Conservation (phyloP, 2,888 invertebrate species). For the Acronicta leporina region DNA sequence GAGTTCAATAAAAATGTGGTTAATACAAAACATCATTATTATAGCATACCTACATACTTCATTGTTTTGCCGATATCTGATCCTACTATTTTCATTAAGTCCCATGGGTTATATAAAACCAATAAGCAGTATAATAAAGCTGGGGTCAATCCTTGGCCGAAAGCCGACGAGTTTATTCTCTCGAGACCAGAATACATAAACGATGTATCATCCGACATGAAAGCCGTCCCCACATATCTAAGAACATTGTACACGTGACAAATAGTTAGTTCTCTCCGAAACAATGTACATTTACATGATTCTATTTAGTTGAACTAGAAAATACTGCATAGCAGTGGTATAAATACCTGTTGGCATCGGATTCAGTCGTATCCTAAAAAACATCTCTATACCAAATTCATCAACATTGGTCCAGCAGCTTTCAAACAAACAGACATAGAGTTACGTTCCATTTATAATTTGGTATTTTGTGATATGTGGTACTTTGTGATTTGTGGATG, state of each 20-base stretch:
- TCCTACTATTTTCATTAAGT: conserved; percentile 65
- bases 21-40: conserved; percentile 38
- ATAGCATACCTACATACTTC: conserved; percentile 42
- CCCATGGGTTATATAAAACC: conserved; percentile 70
- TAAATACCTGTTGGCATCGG: no score
- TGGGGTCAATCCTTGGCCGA: conserved; percentile 65
- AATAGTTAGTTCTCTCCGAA: conserved; percentile 40
- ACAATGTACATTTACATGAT: conserved; percentile 40
- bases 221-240: conserved; percentile 34
- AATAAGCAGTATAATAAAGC: conserved; percentile 73
- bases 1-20: conserved; percentile 28
- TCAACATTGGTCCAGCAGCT: no score
- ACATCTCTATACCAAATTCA: no score
- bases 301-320: conserved; percentile 21
- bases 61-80: conserved; percentile 49
- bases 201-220: conserved; percentile 59
- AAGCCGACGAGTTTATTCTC: conserved; percentile 65
- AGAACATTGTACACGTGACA: conserved; percentile 37
- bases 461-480: no score
- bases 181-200: conserved; percentile 65
- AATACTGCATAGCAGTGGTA: neutral
- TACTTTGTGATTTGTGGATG: no score
- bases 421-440: no score
- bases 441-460: no score
- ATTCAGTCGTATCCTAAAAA: no score